Percentiles rank a stretch among this genome's conserved stretches.
Conservation (phyloP, 2,888 invertebrate species). For the Amiota mariae region DNA sequence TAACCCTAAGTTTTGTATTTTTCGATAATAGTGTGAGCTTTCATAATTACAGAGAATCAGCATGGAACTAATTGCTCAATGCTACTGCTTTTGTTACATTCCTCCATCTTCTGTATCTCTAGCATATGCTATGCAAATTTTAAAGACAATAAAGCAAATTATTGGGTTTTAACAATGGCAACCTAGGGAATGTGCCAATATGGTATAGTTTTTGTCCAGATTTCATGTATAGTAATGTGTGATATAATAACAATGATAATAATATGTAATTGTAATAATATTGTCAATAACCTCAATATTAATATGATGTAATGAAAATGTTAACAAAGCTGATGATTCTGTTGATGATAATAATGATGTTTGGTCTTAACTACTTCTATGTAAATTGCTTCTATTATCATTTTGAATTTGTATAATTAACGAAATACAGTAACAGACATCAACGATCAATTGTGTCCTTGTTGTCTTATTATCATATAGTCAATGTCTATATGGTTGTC, state of each 20-base stretch:
- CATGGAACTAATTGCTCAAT: background rate
- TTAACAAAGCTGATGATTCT: background rate
- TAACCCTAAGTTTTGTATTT: background rate
- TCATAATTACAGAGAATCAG: background rate
- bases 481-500: background rate
- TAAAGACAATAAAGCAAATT: background rate
- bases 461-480: no score
- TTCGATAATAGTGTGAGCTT: background rate
- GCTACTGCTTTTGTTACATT: background rate
- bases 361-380: background rate
- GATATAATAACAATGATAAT: background rate
- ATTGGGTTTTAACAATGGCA: background rate
- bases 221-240: background rate
- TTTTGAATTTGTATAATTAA: constrained; percentile 55
- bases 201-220: no score
- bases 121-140: constrained; percentile 23
- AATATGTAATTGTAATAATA: background rate
- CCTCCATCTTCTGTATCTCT: background rate
- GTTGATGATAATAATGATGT: background rate
- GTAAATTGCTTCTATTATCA: constrained; percentile 39
- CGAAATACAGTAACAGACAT: constrained; percentile 21
- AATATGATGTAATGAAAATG: background rate
- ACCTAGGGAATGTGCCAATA: no score
- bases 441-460: no score
- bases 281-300: background rate